phyloP scores from a whole-genome alignment of 2,888 invertebrate species.

The Megastigmus dorsalis region DNA sequence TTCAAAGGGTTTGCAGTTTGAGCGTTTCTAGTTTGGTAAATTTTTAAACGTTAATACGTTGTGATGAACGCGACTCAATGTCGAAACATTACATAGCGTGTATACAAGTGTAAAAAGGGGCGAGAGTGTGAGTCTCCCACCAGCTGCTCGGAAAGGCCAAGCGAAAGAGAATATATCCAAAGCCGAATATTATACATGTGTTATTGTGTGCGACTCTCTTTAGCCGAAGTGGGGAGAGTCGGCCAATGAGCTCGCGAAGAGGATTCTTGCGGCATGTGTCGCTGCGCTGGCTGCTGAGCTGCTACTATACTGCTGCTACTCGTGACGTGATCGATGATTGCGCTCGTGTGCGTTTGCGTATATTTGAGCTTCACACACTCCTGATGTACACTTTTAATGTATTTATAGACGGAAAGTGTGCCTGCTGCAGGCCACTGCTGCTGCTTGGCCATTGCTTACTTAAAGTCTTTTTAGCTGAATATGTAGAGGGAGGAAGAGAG shows the following conservation, averaged over 20 bases:
- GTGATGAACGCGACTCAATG: too few species aligned
- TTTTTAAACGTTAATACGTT: too few species aligned
- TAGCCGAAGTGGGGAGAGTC: neutral
- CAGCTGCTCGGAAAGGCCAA: neutral
- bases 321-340: constrained; percentile 34
- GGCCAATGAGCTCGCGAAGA: constrained; percentile 22
- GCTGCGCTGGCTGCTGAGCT: neutral
- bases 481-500: neutral
- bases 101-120: constrained; percentile 12
- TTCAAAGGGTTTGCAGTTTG: too few species aligned
- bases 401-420: constrained; percentile 14
- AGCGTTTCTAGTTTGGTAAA: too few species aligned
- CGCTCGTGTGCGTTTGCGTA: neutral
- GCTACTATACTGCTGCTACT: too few species aligned
- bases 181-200: too few species aligned
- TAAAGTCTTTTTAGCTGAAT: neutral
- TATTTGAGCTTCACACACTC: neutral
- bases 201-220: neutral
- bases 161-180: constrained; percentile 5
- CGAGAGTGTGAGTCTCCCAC: neutral
- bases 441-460: neutral
- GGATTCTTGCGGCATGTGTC: constrained; percentile 3
- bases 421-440: neutral
- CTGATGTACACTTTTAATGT: neutral
- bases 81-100: too few species aligned